These are phyloP conservation scores for Semotilus atromaculatus DNA, from an alignment of 2,797 vertebrate species.

Conservation along the genomic window DNA sequence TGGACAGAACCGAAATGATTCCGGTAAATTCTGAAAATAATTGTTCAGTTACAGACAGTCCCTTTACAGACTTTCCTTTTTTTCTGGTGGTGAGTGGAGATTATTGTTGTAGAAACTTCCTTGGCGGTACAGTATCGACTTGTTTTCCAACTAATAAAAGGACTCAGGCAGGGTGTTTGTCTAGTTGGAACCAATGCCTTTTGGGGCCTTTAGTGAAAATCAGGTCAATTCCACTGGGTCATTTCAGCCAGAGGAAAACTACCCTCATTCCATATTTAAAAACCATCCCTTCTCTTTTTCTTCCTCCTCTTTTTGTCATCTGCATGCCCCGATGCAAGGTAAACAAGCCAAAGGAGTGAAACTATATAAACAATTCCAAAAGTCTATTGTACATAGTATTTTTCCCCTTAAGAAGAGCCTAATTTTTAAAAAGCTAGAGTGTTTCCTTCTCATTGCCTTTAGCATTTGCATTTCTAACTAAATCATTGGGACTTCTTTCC, in stretches of 20 bases:
- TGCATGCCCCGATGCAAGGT: constrained; percentile 39
- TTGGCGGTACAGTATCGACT: constrained; percentile 12
- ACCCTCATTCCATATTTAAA: constrained; percentile 52
- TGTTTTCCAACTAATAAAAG: constrained; percentile 30
- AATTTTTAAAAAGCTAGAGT: constrained; percentile 15
- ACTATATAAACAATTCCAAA: constrained; percentile 42
- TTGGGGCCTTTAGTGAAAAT: constrained; percentile 58
- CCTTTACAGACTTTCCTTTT: constrained; percentile 29
- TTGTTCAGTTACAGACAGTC: constrained; percentile 15
- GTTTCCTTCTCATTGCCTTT: constrained; percentile 41
- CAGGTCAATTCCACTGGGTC: constrained; percentile 55
- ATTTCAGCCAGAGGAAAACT: constrained; percentile 42
- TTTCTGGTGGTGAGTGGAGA: constrained; percentile 21
- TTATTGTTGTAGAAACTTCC: constrained; percentile 45
- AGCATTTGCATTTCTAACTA: background rate
- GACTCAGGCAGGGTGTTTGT: constrained; percentile 31
- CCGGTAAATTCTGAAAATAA: constrained; percentile 13
- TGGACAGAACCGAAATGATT: constrained; percentile 12
- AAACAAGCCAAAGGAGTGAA: constrained; percentile 28
- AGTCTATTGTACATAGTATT: constrained; percentile 6
- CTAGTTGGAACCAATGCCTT: constrained; percentile 43
- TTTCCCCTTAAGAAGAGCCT: background rate
- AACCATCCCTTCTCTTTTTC: constrained; percentile 14
- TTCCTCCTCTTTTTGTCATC: constrained; percentile 39
- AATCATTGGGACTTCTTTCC: background rate